These are phyloP conservation scores for Sciurus niger DNA, from an alignment of 2,113 vertebrate species.

Conservation along the genomic window DNA sequence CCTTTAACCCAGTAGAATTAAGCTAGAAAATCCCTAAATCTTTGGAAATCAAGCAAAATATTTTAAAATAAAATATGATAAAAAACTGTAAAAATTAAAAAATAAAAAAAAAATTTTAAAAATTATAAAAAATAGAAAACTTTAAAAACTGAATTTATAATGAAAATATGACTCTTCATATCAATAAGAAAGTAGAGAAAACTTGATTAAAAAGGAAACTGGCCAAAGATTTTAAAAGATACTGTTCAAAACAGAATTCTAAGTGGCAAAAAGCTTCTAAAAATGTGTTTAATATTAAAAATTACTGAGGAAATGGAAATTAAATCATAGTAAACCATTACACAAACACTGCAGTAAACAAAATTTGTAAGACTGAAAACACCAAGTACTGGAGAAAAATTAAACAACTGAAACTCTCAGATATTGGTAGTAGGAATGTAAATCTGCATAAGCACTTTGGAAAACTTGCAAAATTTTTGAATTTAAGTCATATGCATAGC, in stretches of 20 bases:
- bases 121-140: background rate
- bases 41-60: slow-evolving; percentile 23
- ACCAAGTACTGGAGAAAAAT: background rate
- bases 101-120: background rate
- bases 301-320: slow-evolving; percentile 6
- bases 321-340: background rate
- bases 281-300: background rate
- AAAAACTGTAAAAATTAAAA: background rate
- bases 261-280: background rate
- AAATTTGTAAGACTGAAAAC: slow-evolving; percentile 1
- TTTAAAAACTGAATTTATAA: background rate
- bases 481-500: background rate
- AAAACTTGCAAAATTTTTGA: background rate
- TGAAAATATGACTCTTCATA: background rate
- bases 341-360: background rate
- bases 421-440: background rate
- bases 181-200: background rate
- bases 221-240: background rate
- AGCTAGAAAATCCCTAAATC: background rate
- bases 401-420: background rate
- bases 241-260: background rate
- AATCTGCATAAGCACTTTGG: background rate
- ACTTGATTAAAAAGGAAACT: background rate
- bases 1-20: background rate
- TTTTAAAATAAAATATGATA: slow-evolving; percentile 16